Conservation (phyloP, 2,888 invertebrate species). For the Coenonympha arcania region DNA sequence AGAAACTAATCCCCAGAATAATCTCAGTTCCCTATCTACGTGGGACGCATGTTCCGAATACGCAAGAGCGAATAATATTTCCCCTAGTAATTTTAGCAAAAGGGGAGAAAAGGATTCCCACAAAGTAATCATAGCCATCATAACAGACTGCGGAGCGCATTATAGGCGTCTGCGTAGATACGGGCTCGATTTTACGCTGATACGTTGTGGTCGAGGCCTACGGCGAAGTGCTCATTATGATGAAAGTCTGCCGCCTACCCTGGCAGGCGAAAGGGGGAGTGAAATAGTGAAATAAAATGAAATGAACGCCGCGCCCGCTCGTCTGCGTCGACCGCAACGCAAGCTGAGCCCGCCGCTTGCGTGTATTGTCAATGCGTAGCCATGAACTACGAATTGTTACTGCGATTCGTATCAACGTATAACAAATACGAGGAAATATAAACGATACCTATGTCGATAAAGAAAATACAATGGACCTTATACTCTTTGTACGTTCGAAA, state of each 20-base stretch:
- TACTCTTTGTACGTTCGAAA: too few relatives aligned
- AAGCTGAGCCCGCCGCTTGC: constrained; percentile 37
- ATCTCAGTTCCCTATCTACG: neutral
- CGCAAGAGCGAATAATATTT: constrained; percentile 5
- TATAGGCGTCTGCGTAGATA: constrained; percentile 26
- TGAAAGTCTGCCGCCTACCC: constrained; percentile 53
- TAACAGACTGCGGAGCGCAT: constrained; percentile 10
- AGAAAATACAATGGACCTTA: too few relatives aligned
- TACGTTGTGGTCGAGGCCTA: constrained; percentile 48
- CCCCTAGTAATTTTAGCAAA: constrained; percentile 12
- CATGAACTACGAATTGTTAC: constrained; percentile 50
- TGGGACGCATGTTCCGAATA: neutral
- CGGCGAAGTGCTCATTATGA: constrained; percentile 52
- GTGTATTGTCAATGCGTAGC: constrained; percentile 44
- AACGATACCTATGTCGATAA: too few relatives aligned
- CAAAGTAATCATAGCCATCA: constrained; percentile 17
- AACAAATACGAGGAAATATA: neutral
- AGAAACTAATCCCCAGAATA: neutral
- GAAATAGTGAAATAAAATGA: constrained; percentile 59
- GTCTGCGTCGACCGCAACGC: constrained; percentile 53
- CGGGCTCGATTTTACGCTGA: constrained; percentile 42
- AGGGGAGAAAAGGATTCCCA: constrained; percentile 9
- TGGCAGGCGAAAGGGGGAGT: constrained; percentile 33
- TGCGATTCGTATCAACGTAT: neutral
- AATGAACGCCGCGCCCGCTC: constrained; percentile 53